Conservation (phyloP, 2,797 vertebrate species). For the Parambassis ranga region DNA sequence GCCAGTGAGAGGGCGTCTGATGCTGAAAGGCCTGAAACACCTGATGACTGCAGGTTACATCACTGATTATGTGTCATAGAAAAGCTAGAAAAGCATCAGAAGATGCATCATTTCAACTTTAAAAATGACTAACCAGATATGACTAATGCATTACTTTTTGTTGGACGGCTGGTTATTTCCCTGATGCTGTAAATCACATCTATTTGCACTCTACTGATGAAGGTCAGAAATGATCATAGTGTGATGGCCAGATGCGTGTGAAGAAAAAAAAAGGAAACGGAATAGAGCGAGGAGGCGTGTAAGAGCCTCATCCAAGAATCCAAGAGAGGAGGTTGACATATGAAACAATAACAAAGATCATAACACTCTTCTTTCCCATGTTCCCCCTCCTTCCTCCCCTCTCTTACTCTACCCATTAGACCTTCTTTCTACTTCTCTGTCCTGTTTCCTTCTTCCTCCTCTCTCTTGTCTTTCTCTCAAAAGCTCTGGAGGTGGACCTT, state of each 20-base stretch:
- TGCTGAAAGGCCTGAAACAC: slow-evolving; percentile 58
- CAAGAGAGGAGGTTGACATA: slow-evolving; percentile 55
- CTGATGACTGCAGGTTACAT: slow-evolving; percentile 63
- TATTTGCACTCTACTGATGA: slow-evolving; percentile 60
- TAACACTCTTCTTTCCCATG: slow-evolving; percentile 46
- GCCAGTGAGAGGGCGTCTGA: slow-evolving; percentile 51
- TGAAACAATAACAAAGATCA: slow-evolving; percentile 71
- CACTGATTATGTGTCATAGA: slow-evolving; percentile 51
- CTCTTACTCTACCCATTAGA: slow-evolving; percentile 48
- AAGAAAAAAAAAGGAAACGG: not conserved
- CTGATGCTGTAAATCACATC: slow-evolving; percentile 57
- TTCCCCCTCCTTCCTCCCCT: slow-evolving; percentile 9
- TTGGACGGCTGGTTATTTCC: slow-evolving; percentile 36
- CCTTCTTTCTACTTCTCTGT: slow-evolving; percentile 45
- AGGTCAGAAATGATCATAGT: slow-evolving; percentile 54
- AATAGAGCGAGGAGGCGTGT: slow-evolving; percentile 5
- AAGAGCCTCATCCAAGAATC: slow-evolving; percentile 37
- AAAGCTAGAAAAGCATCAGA: slow-evolving; percentile 49
- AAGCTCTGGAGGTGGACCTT: slow-evolving; percentile 89
- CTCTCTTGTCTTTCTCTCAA: slow-evolving; percentile 57
- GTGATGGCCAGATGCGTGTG: slow-evolving; percentile 44
- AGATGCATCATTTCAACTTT: slow-evolving; percentile 57
- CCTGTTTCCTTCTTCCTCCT: slow-evolving; percentile 47
- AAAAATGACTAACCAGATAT: slow-evolving; percentile 57
- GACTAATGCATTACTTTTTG: slow-evolving; percentile 53